phyloP scores from a whole-genome alignment of 1,140 invertebrate species.

The Drosophila hydei region DNA sequence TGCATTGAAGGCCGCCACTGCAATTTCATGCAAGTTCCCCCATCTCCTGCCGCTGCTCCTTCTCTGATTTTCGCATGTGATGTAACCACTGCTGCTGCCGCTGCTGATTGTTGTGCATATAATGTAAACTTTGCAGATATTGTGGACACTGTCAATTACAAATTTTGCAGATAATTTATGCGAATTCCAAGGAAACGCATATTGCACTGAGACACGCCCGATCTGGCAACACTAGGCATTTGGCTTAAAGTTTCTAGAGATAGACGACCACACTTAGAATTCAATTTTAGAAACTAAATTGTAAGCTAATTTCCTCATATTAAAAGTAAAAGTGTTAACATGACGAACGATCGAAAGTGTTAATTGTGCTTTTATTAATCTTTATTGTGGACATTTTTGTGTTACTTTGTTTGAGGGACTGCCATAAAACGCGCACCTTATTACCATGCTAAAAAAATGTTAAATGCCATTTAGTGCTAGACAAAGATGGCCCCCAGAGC shows the following conservation, averaged over 20 bases:
- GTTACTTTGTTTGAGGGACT: slow-evolving; percentile 28
- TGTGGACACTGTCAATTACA: slow-evolving; percentile 53
- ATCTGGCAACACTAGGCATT: background rate
- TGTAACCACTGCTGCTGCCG: slow-evolving; percentile 37
- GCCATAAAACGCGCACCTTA: slow-evolving; percentile 60
- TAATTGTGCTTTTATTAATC: slow-evolving; percentile 70
- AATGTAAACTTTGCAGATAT: background rate
- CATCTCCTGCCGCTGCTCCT: slow-evolving; percentile 10
- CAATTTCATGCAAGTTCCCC: slow-evolving; percentile 44
- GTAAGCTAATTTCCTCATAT: background rate
- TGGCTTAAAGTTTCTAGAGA: slow-evolving; percentile 3
- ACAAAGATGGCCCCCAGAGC: slow-evolving; percentile 47
- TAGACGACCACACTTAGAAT: slow-evolving; percentile 17
- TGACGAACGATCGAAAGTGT: slow-evolving; percentile 33
- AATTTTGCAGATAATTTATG: slow-evolving; percentile 66
- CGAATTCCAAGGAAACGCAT: background rate
- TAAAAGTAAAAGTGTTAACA: background rate
- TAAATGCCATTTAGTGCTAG: slow-evolving; percentile 39
- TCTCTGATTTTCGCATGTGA: slow-evolving; percentile 31
- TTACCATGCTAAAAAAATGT: slow-evolving; percentile 61
- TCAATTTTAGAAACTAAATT: background rate
- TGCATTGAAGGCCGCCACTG: slow-evolving; percentile 54
- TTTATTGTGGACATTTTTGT: slow-evolving; percentile 52
- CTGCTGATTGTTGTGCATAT: slow-evolving; percentile 1
- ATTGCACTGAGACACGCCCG: slow-evolving; percentile 8